phyloP scores from a whole-genome alignment of 2,797 vertebrate genomes.

The Perdix hodgsoniae region DNA sequence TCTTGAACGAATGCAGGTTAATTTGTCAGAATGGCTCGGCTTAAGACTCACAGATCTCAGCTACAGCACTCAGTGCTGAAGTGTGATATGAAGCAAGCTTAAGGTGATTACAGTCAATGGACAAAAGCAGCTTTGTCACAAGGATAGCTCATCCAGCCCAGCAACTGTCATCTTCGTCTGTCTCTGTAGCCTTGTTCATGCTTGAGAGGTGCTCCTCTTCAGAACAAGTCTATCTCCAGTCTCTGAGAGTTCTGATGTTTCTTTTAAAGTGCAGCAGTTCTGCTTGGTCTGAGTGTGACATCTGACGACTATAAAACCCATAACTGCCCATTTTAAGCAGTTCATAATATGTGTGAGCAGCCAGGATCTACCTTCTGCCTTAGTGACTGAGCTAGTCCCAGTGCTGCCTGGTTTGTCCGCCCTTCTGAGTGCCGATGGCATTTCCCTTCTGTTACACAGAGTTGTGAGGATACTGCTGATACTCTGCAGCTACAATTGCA shows the following conservation, averaged over 20 bases:
- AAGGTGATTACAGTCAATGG: neutral
- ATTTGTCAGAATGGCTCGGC: neutral
- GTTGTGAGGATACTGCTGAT: neutral
- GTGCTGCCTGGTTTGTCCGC: neutral
- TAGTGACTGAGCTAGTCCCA: neutral
- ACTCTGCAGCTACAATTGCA: accelerated
- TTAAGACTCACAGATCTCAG: neutral
- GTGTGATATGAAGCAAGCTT: neutral
- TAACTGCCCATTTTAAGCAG: neutral
- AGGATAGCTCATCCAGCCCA: neutral
- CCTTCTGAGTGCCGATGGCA: neutral
- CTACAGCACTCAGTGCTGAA: neutral
- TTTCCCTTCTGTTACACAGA: neutral
- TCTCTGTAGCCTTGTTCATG: neutral
- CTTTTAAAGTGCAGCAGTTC: neutral
- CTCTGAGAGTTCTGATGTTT: neutral
- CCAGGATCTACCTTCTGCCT: neutral
- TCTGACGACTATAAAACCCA: neutral
- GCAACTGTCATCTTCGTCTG: accelerated
- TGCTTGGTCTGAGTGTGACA: neutral
- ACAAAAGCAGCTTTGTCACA: neutral
- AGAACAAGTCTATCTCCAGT: neutral
- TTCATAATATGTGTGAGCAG: neutral
- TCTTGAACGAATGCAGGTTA: neutral
- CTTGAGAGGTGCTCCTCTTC: neutral